Base-by-base conservation (phyloP, 2,888 invertebrate species). In the Gasteruption jaculator region DNA sequence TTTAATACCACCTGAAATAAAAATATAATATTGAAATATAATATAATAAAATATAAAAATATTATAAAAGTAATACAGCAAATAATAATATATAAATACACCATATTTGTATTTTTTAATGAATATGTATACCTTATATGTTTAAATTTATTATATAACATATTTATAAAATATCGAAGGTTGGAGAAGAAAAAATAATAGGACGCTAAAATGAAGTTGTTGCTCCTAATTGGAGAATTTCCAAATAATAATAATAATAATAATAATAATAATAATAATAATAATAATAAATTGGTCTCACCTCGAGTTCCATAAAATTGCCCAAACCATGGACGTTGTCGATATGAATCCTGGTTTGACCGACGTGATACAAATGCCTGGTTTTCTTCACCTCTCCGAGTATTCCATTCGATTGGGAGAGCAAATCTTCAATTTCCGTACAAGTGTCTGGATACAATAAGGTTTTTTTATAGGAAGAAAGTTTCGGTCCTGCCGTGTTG, bases 341-440 rank as follows among this genome's bases (percentile, higher is more conserved):
- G 52, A 94, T 74, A 67, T 96, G 96, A 18, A 97, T 78, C 46
- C 95, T 75, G 0, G 92, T 92, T 63, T 90, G 86, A 0, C 78
- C 87, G 3, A 86, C 79, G 68, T 93, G 73, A 61, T 82, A 92
- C 4, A 96, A 73, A 48, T 79, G 75, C 4, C 96, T 78, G 1
- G 73, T 76, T 68, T 96, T 96, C 30, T 79, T 75, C 4, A 96
- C 85, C 14, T 76, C 72, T 1, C 91, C 92, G 43, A 76, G 71
- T 0, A 79, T 61, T 0, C 92, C 93, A 47, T 91, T 62, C 65
- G 81, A 74, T 72, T 76, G 61, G 48, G 72, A 57, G 71, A 91
- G 62, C 71, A 78, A 70, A 2, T 56, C 54, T 55, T 73, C 64
- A 24, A 83, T 57, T 6, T 68, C 58, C 49, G 73, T 68, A 24